Evolutionary conservation across 2,888 invertebrate species (phyloP), one percentile per base, ranked within the genome.

Genomic region (Drosophila dives): DNA sequence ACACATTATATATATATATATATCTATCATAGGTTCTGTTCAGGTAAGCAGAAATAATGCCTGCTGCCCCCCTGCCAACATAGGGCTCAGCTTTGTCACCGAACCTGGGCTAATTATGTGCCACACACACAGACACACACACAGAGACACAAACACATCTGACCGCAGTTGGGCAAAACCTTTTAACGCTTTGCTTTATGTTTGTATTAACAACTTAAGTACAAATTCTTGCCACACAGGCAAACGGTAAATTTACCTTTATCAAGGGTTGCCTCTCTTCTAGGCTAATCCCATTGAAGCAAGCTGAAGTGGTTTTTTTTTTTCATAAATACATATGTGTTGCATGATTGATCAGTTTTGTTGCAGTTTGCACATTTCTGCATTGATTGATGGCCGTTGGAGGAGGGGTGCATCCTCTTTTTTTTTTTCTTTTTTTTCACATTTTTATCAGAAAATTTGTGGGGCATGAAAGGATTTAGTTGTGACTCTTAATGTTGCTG

Each of bases 101-200:
- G 12, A 40, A 58, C 53, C 40, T 42, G 60, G 50, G 67, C 81
- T 79, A 80, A 79, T 79, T 79, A 77, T 66, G 34, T 58, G 60
- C 67, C 62, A 56, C 70, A 70, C 61, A 40, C 38, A 54, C 34
- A 20, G 11, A 32, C 12, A 34, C 23, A 34, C 15, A 51, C 48
- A 48, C 42, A 45, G 29, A 26, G 26, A 40, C 5, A 10, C 2
- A 49, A 10, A 49, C 26, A n/a, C n/a, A 40, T 20, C 55, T 62
- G 73, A 61, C 60, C 79, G 54, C 66, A 70, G 75, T 72, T 67
- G 76, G 63, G 67, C 34, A 80, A 75, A 81, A 78, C 81, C 81
- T 80, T 76, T 78, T 51, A 50, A 65, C 36, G 63, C 50, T 64
- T 56, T 61, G 23, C 55, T 55, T 34, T 26, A 34, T 32, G 26